phyloP scores from a whole-genome alignment of 2,888 invertebrate species.

The Spodoptera littoralis region DNA sequence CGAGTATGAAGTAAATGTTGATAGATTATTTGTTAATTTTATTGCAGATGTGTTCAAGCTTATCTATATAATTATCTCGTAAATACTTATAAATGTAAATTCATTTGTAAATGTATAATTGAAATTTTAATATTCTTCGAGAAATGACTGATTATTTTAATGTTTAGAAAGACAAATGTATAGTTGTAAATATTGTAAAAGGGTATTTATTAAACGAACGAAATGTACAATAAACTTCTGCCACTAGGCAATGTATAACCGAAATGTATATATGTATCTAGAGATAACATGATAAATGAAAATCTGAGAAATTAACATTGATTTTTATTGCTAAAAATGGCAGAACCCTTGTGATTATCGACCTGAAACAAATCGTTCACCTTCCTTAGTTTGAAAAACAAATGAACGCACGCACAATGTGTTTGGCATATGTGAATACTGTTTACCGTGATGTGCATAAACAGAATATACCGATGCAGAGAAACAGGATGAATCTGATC shows the following conservation, averaged over 20 bases:
- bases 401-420: constrained; percentile 55
- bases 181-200: constrained; percentile 74
- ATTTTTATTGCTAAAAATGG: constrained; percentile 51
- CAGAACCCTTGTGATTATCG: background rate
- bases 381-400: constrained; percentile 12
- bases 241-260: constrained; percentile 62
- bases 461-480: constrained; percentile 39
- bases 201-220: constrained; percentile 69
- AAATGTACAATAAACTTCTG: constrained; percentile 65
- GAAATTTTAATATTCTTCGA: constrained; percentile 60
- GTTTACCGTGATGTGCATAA: constrained; percentile 35
- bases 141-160: constrained; percentile 82
- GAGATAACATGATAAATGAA: constrained; percentile 73
- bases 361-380: constrained; percentile 11
- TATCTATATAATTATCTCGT: constrained; percentile 63
- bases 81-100: constrained; percentile 48
- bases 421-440: constrained; percentile 64
- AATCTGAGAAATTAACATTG: constrained; percentile 65
- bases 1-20: constrained; percentile 71
- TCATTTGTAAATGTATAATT: constrained; percentile 56
- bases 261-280: constrained; percentile 78
- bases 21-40: constrained; percentile 76
- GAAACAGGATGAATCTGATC: constrained; percentile 25
- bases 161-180: constrained; percentile 63
- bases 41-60: constrained; percentile 84